Evolutionary conservation across 1,140 invertebrate genomes (phyloP), one percentile per base, ranked within the genome.

Genomic region (Magallana ariakensis): DNA sequence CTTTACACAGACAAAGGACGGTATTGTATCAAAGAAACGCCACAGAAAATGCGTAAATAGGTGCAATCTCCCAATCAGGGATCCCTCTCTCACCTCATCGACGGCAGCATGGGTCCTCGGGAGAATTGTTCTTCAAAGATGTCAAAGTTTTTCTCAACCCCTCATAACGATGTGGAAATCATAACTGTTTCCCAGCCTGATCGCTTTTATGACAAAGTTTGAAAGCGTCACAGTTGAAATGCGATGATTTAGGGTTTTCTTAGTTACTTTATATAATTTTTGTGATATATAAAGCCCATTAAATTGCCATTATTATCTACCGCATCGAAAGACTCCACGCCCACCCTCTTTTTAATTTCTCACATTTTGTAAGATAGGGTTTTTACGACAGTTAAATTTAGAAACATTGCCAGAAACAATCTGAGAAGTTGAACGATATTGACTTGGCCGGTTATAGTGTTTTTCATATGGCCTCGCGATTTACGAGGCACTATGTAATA

Each of bases 341-440:
- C 66, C 66, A 75, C 66, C 66, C 66, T 75, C 66, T 75, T 75
- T 75, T 75, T 75, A 75, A 75, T 75, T 75, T 75, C 66, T 75
- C 66, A 26, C 66, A 75, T 75, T 75, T 75, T 75, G 66, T 75
- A 75, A 75, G 66, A 75, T 75, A 75, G 19, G 66, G 15, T 75
- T 75, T 75, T 75, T 75, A 75, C 66, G 66, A 75, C 66, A 75
- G 22, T 75, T 26, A 75, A 75, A 33, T 75, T 75, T 75, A 75
- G 66, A 75, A 75, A 75, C 66, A 75, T 75, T 75, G 66, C 66
- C 66, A 26, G 33, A 11, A 75, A 75, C 66, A 75, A 75, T 75
- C 66, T 75, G 66, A 26, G 22, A 19, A 9, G 19, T 75, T 75
- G 22, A 46, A 75, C 33, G 66, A 11, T 75, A 75, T 75, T 75